Percentiles rank a stretch among this genome's conserved stretches.
These are phyloP conservation scores for Characodon lateralis DNA, from an alignment of 2,797 vertebrate genomes.

Conservation along the genomic window DNA sequence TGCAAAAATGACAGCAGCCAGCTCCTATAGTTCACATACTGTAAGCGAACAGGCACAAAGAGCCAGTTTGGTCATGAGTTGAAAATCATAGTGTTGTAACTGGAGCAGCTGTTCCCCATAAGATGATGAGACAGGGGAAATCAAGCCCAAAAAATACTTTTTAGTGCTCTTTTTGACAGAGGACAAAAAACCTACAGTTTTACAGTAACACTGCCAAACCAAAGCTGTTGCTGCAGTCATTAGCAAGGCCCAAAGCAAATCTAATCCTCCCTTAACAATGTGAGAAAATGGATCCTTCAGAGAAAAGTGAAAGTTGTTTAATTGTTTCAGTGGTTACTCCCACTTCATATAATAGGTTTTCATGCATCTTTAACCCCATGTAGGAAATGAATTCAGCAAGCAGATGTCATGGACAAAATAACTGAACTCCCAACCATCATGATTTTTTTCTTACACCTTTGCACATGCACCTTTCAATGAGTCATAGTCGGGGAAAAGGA, in stretches of 20 bases:
- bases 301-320: not conserved
- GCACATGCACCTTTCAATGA: not conserved
- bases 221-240: not conserved
- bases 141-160: not conserved
- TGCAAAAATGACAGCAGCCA: not conserved
- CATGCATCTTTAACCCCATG: not conserved
- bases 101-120: not conserved
- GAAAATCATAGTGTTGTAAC: not conserved
- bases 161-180: not conserved
- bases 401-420: not conserved
- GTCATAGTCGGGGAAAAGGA: not conserved
- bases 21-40: not conserved
- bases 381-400: not conserved
- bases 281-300: not conserved
- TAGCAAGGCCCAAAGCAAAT: slow-evolving; percentile 2
- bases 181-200: not conserved
- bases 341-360: not conserved
- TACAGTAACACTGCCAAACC: not conserved
- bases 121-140: not conserved
- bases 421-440: not conserved
- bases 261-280: not conserved
- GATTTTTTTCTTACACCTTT: not conserved
- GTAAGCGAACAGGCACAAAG: not conserved
- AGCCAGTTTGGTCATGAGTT: not conserved
- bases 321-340: not conserved